Percentiles rank a stretch among this genome's conserved stretches.
Conservation (phyloP, 1,140 invertebrate genomes). For the Zeugodacus cucurbitae region DNA sequence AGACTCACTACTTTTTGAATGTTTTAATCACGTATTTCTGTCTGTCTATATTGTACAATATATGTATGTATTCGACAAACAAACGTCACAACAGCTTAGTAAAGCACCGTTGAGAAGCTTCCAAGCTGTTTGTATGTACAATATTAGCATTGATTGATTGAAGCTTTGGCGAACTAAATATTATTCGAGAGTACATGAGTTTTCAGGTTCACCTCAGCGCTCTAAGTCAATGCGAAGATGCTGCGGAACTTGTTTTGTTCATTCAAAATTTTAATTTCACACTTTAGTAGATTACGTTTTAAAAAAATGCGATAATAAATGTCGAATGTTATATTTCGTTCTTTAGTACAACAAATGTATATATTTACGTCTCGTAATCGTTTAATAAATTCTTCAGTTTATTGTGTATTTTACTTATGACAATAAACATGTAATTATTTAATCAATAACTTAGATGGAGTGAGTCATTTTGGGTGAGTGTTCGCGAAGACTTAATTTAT, state of each 20-base stretch:
- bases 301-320: slow-evolving; percentile 17
- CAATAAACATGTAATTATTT: not conserved
- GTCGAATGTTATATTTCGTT: not conserved
- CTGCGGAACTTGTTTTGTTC: slow-evolving; percentile 10
- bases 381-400: not conserved
- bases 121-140: not conserved
- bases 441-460: not conserved
- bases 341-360: too few relatives aligned
- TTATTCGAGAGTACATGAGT: not conserved
- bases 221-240: slow-evolving; percentile 30
- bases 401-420: not conserved
- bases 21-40: too few relatives aligned
- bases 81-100: not conserved
- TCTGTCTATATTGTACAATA: too few relatives aligned
- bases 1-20: not conserved
- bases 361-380: not conserved
- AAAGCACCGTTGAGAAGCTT: not conserved
- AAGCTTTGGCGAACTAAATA: not conserved
- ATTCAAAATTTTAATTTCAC: slow-evolving; percentile 22
- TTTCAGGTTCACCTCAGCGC: not conserved
- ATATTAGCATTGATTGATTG: not conserved
- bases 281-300: not conserved
- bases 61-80: not conserved
- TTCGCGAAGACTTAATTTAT: too few relatives aligned
- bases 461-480: not conserved